Percentiles rank a stretch among this genome's conserved stretches.
Conservation (phyloP, 2,888 invertebrate species). For the Zootermopsis nevadensis region DNA sequence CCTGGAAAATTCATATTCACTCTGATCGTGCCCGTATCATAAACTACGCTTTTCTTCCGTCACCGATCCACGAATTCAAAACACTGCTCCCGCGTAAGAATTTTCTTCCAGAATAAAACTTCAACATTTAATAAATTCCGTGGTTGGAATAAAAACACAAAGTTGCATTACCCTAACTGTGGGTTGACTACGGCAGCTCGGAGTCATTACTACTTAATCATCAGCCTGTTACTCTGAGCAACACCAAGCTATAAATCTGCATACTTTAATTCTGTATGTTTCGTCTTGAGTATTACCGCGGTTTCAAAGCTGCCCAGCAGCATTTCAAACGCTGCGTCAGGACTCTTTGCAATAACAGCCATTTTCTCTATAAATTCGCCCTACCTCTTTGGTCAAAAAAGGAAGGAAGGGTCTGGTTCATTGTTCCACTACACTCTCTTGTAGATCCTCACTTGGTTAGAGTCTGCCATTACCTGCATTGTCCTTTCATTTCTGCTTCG, state of each 20-base stretch:
- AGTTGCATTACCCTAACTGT: background rate
- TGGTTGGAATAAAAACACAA: background rate
- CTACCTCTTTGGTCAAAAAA: background rate
- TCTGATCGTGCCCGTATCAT: too few relatives aligned
- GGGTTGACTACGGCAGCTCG: background rate
- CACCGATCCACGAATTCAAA: too few relatives aligned
- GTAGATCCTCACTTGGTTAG: too few relatives aligned
- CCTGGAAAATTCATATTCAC: too few relatives aligned
- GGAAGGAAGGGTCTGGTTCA: background rate
- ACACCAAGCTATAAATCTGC: background rate
- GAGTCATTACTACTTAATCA: background rate
- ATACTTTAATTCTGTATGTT: background rate
- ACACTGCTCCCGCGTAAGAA: too few relatives aligned
- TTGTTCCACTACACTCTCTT: background rate
- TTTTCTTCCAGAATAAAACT: background rate
- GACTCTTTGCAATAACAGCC: background rate
- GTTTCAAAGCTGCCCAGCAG: background rate
- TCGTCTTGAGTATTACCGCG: background rate
- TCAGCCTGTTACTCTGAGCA: conserved; percentile 9
- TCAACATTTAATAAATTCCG: background rate
- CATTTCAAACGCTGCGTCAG: background rate
- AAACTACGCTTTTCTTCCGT: too few relatives aligned
- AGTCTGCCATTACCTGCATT: too few relatives aligned
- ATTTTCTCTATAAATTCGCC: background rate
- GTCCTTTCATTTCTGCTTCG: too few relatives aligned